Base-by-base conservation (phyloP, 2,797 vertebrate species). In the Spondyliosoma cantharus region DNA sequence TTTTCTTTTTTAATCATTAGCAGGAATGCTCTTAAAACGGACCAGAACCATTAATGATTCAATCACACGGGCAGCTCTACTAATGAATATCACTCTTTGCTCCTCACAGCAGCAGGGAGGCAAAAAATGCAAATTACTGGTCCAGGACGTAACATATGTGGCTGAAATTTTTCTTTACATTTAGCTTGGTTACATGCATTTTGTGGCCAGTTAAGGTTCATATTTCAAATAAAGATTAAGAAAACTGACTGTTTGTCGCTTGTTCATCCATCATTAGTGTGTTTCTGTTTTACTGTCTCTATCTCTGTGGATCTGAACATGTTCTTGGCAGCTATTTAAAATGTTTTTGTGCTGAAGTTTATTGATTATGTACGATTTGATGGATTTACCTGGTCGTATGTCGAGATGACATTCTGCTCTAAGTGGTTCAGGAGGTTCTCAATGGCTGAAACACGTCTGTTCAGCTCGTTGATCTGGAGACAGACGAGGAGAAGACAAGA, bases 401-500 rank as follows among this genome's bases (percentile, higher is more conserved):
- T 77, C 2, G 87, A 69, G 65, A 92, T 78, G 37, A 96, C 94
- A 74, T 93, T 95, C 86, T 93, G 93, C 87, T 96, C 96, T 81
- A 96, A 83, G 67, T 84, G 92, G 85, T 85, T 95, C 76, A 96
- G 89, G 83, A 96, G 60, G 20, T n/a, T 83, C 83, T 96, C 96
- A 0, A 96, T 91, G 50, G 92, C 93, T 0, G 93, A 96, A 92
- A 96, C 92, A 13, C 90, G 94, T 72, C 90, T 93, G 86, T 93
- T 93, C 66, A 96, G 84, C 71, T 96, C 96, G 64, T 78, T 89
- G 80, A 96, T 95, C 96, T 97, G 84, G 12, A 63, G 49, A 52
- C 45, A 76, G 66, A 78, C 5, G 53, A 13, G 12, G 4, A 42
- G 19, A 57, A 54, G 27, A 62, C 22, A 43, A 3, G 20, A 63